Percentiles rank a stretch among this genome's conserved stretches.
These are phyloP conservation scores for Aricia artaxerxes DNA, from an alignment of 2,888 invertebrate genomes.

Conservation along the genomic window DNA sequence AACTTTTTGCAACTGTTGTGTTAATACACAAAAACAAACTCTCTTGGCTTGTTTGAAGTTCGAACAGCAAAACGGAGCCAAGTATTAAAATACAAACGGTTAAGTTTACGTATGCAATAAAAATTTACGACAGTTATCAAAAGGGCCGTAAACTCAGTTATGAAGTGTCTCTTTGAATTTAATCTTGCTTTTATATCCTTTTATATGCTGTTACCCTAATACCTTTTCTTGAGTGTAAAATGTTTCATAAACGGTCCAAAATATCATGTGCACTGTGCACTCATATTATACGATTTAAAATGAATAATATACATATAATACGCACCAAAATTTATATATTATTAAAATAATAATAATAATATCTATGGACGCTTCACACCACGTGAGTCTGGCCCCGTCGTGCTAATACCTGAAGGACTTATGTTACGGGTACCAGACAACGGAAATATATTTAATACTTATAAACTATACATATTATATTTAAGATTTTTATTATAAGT, in stretches of 20 bases:
- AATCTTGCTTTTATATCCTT: constrained; percentile 19
- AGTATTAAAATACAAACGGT: constrained; percentile 15
- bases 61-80: constrained; percentile 5
- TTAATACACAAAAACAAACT: constrained; percentile 7
- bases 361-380: no score
- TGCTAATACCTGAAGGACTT: no score
- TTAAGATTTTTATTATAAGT: no score
- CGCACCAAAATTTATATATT: no score
- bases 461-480: no score
- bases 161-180: constrained; percentile 25
- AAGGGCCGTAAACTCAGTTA: constrained; percentile 14
- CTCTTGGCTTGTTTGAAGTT: constrained; percentile 12
- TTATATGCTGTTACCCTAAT: constrained; percentile 42
- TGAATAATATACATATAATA: no score
- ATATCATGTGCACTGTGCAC: background rate
- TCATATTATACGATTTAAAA: no score
- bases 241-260: background rate
- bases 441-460: no score
- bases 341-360: no score
- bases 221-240: constrained; percentile 25
- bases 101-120: constrained; percentile 21
- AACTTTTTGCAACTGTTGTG: background rate
- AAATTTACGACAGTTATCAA: constrained; percentile 29
- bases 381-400: no score
- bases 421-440: no score